Base-by-base conservation (phyloP, 2,888 invertebrate species). In the Coelogynopora nodosa region DNA sequence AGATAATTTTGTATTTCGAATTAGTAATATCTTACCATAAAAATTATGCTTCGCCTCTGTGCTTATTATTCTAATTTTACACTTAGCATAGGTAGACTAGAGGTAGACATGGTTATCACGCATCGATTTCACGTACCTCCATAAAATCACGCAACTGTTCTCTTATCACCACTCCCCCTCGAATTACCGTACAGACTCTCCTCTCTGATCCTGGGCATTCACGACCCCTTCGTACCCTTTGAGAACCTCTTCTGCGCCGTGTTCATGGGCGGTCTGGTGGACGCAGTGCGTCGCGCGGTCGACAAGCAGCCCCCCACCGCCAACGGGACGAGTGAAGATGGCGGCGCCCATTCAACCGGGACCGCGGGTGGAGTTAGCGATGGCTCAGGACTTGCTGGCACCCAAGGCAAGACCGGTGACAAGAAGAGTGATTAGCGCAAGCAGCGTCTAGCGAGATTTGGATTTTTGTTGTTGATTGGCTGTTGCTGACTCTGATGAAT, bases 141-240 rank as follows among this genome's bases (percentile, higher is more conserved):
- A n/a, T n/a, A n/a, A n/a, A n/a, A n/a, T n/a, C n/a, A n/a, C n/a
- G n/a, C n/a, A n/a, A n/a, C n/a, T n/a, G n/a, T n/a, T n/a, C n/a
- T n/a, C n/a, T n/a, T n/a, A n/a, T n/a, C n/a, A n/a, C n/a, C n/a
- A n/a, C n/a, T n/a, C n/a, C n/a, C n/a, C n/a, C n/a, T n/a, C n/a
- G n/a, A n/a, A n/a, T n/a, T n/a, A n/a, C n/a, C n/a, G n/a, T n/a
- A 90, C 90, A 93, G 96, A 94, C 92, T 99, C 88, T 97, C 97
- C 28, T 97, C 98, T 5, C 95, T 99, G 90, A 93, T 99, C 87
- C 94, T 99, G 90, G 97, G 97, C 89, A 98, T 99, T 90, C 97
- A 97, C 91, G 99, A 99, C 93, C 99, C 99, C 67, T 98, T 99
- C 93, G 94, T 97, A 90, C 99, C 99, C 18, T 97, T 99, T 91